Base-by-base conservation (phyloP, 2,113 vertebrate genomes). In the Cottus gobio region DNA sequence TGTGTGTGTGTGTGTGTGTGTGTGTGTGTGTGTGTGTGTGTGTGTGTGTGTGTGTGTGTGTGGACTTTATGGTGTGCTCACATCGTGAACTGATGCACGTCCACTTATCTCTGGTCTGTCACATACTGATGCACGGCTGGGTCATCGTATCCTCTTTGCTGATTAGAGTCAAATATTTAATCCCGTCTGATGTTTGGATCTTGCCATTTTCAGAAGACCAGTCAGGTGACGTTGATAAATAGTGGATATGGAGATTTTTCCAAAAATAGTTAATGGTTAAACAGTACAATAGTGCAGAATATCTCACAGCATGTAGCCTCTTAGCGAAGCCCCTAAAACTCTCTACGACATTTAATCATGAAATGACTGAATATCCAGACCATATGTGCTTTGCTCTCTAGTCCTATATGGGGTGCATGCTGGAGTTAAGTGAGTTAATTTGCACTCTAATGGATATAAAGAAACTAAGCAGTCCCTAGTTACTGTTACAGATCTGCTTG, bases 41-140 rank as follows among this genome's bases (percentile, higher is more conserved):
- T 56, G 22, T 28, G 15, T 34, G 16, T 42, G 24, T 16, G 58
- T 85, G 77, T 22, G 42, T 67, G 52, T 79, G 76, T 65, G 57
- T 39, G 24, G 64, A 75, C 34, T 68, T 82, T 37, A 39, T 68
- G 37, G 22, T 58, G 22, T 39, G 12, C 71, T 73, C 44, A 61
- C 65, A 62, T 37, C 28, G 10, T 87, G 60, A 74, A 30, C 64
- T 79, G 69, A 77, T 77, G 82, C 84, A 82, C 52, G 42, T 77
- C 69, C 28, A 2, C 86, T 79, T 84, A 84, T 90, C 86, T 86
- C 4, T 60, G 31, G 13, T 65, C 69, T 52, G 16, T 48, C 50
- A 37, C 67, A 56, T 24, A n/a, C 20, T 48, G 36, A 67, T 0
- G 6, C 44, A 30, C 70, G 58, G 36, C n/a, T 34, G 54, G 79